phyloP scores from a whole-genome alignment of 64 coral and sea anemone species.

The Platygyra sinensis region DNA sequence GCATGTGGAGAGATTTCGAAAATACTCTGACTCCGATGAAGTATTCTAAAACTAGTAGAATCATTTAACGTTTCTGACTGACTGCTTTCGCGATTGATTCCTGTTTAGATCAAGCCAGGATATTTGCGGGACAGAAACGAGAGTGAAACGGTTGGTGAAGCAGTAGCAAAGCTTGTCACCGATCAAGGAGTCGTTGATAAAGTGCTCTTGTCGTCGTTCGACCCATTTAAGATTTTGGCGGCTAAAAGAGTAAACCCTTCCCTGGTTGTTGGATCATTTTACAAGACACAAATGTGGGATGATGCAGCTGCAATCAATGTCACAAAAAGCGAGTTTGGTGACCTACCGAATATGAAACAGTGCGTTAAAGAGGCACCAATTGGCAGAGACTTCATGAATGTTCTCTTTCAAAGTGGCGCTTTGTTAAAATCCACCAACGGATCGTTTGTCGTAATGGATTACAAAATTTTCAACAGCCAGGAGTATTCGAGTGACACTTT shows the following conservation, averaged over 20 bases:
- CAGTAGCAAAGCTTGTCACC: conserved; percentile 71
- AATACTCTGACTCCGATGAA: no score
- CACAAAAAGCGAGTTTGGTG: conserved; percentile 17
- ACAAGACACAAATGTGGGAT: conserved; percentile 53
- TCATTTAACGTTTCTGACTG: no score
- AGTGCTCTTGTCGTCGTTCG: conserved; percentile 73
- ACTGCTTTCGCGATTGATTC: not conserved
- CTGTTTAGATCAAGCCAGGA: conserved; percentile 65
- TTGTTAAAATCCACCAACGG: conserved; percentile 59
- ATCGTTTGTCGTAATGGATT: conserved; percentile 86
- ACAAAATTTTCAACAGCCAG: conserved; percentile 84
- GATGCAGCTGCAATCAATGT: not conserved
- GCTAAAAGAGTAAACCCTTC: conserved; percentile 56
- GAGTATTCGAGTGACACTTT: conserved; percentile 82
- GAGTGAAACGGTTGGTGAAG: conserved; percentile 62
- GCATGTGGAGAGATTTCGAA: no score
- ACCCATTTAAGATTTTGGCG: conserved; percentile 77
- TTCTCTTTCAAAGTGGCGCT: conserved; percentile 63
- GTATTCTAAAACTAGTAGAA: not conserved
- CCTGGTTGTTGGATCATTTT: conserved; percentile 65
- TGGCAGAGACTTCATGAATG: conserved; percentile 53
- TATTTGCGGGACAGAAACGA: conserved; percentile 37
- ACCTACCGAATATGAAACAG: conserved; percentile 49
- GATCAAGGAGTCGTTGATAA: conserved; percentile 65
- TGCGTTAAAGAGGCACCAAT: conserved; percentile 40